Conservation (phyloP, 2,113 vertebrate genomes). For the Dendrocopos noguchii region DNA sequence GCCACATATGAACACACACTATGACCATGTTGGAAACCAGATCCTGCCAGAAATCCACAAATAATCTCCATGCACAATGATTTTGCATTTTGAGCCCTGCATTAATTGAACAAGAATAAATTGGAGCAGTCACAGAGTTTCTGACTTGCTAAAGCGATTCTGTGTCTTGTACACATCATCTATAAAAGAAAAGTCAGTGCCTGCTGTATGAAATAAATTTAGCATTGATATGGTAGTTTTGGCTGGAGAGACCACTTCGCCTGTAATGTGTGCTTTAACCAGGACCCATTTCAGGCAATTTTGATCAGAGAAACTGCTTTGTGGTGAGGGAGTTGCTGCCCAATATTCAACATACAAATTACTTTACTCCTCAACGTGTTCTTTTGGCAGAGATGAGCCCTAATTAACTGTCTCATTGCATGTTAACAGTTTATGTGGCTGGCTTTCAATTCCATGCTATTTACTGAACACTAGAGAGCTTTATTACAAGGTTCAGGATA, state of each 20-base stretch:
- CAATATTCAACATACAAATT: constrained; percentile 20
- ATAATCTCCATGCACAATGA: background rate
- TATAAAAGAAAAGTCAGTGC: background rate
- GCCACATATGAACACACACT: background rate
- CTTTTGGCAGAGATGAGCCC: background rate
- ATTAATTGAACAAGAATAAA: background rate
- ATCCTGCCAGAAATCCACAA: background rate
- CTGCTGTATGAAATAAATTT: background rate
- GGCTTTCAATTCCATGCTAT: constrained; percentile 20
- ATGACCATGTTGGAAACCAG: background rate
- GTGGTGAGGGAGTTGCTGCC: background rate
- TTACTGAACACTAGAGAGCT: constrained; percentile 4
- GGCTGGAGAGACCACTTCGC: background rate
- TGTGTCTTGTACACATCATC: background rate
- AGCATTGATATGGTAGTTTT: background rate
- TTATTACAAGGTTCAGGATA: constrained; percentile 27
- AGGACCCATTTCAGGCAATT: background rate
- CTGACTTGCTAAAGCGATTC: background rate
- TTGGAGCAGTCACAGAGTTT: background rate
- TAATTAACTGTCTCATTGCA: constrained; percentile 1
- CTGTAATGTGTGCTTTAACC: background rate
- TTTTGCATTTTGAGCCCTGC: background rate
- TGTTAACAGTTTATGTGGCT: constrained; percentile 2
- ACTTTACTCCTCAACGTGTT: background rate
- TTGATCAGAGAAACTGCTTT: background rate